Evolutionary conservation across 2,113 vertebrate genomes (phyloP).

Genomic region (Phoxinus phoxinus): DNA sequence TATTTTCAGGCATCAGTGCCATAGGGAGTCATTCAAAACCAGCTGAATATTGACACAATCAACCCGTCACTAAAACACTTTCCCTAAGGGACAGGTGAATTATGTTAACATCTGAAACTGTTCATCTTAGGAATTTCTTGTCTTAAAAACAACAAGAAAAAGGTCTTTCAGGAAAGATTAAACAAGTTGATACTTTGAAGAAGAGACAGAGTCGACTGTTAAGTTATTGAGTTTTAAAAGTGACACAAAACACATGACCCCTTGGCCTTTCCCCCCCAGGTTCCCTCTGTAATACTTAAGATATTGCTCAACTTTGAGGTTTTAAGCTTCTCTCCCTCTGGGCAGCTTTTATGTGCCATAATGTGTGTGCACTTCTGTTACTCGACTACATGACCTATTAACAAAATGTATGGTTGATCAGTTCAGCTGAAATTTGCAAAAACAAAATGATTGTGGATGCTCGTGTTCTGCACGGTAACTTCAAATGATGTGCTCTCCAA

Average conservation of each 20-base stretch:
- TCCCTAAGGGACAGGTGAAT: constrained; percentile 65
- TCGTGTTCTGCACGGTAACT: constrained; percentile 42
- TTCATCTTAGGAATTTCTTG: constrained; percentile 52
- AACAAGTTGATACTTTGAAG: constrained; percentile 54
- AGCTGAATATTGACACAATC: constrained; percentile 69
- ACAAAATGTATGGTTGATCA: constrained; percentile 50
- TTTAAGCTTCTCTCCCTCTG: constrained; percentile 37
- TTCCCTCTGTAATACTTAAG: constrained; percentile 52
- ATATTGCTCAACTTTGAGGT: constrained; percentile 50
- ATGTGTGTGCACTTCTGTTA: constrained; percentile 45
- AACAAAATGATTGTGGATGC: constrained; percentile 35
- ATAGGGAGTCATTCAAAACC: constrained; percentile 75
- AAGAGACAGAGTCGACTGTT: constrained; percentile 35
- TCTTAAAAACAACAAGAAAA: constrained; percentile 60
- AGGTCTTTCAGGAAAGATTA: constrained; percentile 54
- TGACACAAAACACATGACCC: constrained; percentile 53
- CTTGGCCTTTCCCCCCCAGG: constrained; percentile 39
- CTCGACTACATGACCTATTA: constrained; percentile 54
- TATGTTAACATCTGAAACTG: constrained; percentile 62
- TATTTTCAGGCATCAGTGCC: constrained; percentile 73
- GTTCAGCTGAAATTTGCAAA: constrained; percentile 36
- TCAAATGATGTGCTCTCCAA: constrained; percentile 29
- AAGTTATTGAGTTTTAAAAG: constrained; percentile 61
- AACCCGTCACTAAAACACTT: constrained; percentile 55
- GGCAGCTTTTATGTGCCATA: constrained; percentile 50